Base-by-base conservation (phyloP, 2,888 invertebrate genomes). In the Mythimna lalbum region DNA sequence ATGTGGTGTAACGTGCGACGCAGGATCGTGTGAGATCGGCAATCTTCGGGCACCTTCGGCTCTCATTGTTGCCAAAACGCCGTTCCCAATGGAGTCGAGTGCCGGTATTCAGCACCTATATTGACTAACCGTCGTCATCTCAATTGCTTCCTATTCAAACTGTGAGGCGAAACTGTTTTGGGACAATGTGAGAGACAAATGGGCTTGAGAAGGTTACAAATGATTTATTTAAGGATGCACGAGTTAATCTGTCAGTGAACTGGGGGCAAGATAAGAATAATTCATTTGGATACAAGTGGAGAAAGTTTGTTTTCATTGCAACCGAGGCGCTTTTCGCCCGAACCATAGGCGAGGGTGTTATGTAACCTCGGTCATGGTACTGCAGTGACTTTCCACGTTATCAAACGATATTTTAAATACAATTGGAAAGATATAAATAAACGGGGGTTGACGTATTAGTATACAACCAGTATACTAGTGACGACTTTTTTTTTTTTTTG, bases 81-180 rank as follows among this genome's bases (percentile, higher is more conserved):
- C 56, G 57, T 2, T 57, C 36, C 49, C 68, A 79, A 79, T 80
- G 63, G 60, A 61, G 39, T 78, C 73, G 62, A 78, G 77, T 78
- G 77, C 76, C 81, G 71, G 62, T 69, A 75, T 80, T 73, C 75
- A 72, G 73, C 65, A 59, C 43, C 63, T 69, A 63, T 52, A 74
- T 83, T 80, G 73, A 80, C 64, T 65, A 72, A 72, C 64, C 64
- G 63, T 55, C 66, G 70, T 69, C 70, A 70, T 75, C 80, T 62
- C 73, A 80, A 79, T 82, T 72, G 76, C 76, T 81, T 78, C 68
- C 78, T 67, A 80, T 80, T 82, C 65, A 67, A 47, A 73, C 55
- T 55, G 57, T 47, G 57, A 62, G 47, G 17, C 49, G 57, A 68
- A 76, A 80, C 73, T 73, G 80, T 70, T 80, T 80, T 73, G 79